Evolutionary conservation across 2,113 vertebrate genomes (phyloP).

Genomic region (Melanerpes formicivorus): DNA sequence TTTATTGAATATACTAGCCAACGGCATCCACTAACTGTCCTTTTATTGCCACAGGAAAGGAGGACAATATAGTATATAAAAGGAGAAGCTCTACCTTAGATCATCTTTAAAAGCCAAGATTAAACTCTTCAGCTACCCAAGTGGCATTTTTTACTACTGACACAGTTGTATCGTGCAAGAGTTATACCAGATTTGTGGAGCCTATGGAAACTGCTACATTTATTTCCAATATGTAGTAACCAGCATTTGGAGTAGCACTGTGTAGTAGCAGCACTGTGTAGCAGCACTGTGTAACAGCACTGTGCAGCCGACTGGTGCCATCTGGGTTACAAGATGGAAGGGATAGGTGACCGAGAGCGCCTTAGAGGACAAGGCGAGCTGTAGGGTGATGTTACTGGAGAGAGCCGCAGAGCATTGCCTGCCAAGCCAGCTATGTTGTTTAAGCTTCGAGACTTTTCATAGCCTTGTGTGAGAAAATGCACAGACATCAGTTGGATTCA

Average conservation of each 20-base stretch:
- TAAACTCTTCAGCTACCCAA: constrained; percentile 68
- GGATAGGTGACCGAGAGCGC: constrained; percentile 92
- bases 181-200: constrained; percentile 68
- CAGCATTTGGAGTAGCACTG: neutral
- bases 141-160: constrained; percentile 72
- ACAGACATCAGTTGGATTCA: constrained; percentile 87
- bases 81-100: constrained; percentile 69
- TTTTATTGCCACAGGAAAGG: constrained; percentile 83
- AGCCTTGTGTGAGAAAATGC: constrained; percentile 91
- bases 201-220: constrained; percentile 74
- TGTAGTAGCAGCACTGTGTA: too few relatives aligned
- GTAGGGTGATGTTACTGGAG: constrained; percentile 93
- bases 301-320: constrained; percentile 46
- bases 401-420: constrained; percentile 91
- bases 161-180: constrained; percentile 76
- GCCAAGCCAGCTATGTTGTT: constrained; percentile 95
- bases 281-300: too few relatives aligned
- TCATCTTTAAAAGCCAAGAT: constrained; percentile 71
- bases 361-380: constrained; percentile 93
- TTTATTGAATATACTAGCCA: constrained; percentile 80
- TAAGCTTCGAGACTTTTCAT: constrained; percentile 96
- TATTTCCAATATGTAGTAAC: constrained; percentile 69
- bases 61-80: constrained; percentile 63
- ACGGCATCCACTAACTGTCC: constrained; percentile 75
- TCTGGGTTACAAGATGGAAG: constrained; percentile 91